Conservation (phyloP, 2,113 vertebrate species). For the Telmatochromis sp. region DNA sequence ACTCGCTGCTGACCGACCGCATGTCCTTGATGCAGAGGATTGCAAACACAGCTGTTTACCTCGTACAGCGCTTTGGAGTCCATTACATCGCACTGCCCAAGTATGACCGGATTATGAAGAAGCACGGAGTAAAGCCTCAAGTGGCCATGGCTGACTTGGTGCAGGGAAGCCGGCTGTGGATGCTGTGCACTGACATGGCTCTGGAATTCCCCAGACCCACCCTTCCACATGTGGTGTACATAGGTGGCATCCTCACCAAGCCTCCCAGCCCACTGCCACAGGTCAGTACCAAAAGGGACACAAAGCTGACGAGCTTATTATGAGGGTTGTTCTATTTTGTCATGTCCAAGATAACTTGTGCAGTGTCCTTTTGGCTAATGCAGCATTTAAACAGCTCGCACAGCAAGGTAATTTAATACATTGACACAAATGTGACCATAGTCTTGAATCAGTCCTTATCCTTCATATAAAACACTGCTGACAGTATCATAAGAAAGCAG, state of each 20-base stretch:
- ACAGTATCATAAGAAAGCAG: background rate
- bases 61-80: slow-evolving; percentile 89
- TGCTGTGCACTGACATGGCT: slow-evolving; percentile 95
- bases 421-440: background rate
- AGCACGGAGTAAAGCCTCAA: slow-evolving; percentile 78
- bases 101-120: slow-evolving; percentile 94
- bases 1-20: slow-evolving; percentile 91
- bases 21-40: slow-evolving; percentile 89
- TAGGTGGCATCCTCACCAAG: slow-evolving; percentile 94
- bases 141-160: slow-evolving; percentile 91
- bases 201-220: slow-evolving; percentile 97
- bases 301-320: background rate
- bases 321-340: background rate
- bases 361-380: background rate
- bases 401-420: background rate
- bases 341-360: background rate
- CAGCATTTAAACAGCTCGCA: background rate
- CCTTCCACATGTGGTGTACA: slow-evolving; percentile 93
- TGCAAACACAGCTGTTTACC: slow-evolving; percentile 85
- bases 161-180: slow-evolving; percentile 91
- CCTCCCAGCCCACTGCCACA: slow-evolving; percentile 86
- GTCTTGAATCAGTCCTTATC: background rate
- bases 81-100: slow-evolving; percentile 90
- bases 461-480: background rate
- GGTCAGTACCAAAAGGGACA: slow-evolving; percentile 71